phyloP scores from a whole-genome alignment of 2,797 vertebrate genomes.

The Naso thynnoides region DNA sequence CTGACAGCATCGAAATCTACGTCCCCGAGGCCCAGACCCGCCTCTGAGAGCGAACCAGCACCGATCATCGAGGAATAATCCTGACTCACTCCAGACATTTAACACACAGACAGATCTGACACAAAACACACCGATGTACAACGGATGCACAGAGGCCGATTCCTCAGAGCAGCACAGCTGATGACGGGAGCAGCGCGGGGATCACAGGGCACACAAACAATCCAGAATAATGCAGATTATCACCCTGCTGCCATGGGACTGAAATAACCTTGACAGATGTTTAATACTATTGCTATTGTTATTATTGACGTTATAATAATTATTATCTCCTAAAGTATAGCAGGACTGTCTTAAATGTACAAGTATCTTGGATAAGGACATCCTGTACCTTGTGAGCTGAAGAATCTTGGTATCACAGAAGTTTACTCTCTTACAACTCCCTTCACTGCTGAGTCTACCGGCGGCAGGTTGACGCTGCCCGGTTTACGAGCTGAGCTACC shows the following conservation, averaged over 20 bases:
- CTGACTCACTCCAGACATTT: constrained; percentile 54
- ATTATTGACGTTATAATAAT: constrained; percentile 79
- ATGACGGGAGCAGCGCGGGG: constrained; percentile 34
- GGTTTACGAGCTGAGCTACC: constrained; percentile 78
- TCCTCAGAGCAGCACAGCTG: constrained; percentile 60
- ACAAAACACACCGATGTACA: constrained; percentile 58
- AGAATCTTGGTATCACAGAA: constrained; percentile 76
- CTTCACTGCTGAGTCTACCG: constrained; percentile 74
- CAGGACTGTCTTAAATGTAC: constrained; percentile 85
- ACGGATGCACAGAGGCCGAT: constrained; percentile 62
- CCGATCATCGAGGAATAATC: constrained; percentile 35
- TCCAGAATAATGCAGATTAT: constrained; percentile 62
- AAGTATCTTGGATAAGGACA: constrained; percentile 79
- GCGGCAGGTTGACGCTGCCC: constrained; percentile 72
- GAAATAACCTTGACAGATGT: constrained; percentile 77
- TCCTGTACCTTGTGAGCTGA: constrained; percentile 75
- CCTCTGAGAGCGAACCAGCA: constrained; percentile 88
- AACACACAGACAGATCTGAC: constrained; percentile 58
- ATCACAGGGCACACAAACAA: constrained; percentile 61
- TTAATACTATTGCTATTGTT: constrained; percentile 82
- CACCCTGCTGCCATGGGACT: constrained; percentile 74
- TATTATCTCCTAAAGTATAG: constrained; percentile 84
- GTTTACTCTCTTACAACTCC: constrained; percentile 71
- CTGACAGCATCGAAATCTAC: constrained; percentile 99
- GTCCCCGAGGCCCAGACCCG: constrained; percentile 98